These are phyloP conservation scores for Tichodroma muraria DNA, from an alignment of 2,113 vertebrate species.

Conservation along the genomic window DNA sequence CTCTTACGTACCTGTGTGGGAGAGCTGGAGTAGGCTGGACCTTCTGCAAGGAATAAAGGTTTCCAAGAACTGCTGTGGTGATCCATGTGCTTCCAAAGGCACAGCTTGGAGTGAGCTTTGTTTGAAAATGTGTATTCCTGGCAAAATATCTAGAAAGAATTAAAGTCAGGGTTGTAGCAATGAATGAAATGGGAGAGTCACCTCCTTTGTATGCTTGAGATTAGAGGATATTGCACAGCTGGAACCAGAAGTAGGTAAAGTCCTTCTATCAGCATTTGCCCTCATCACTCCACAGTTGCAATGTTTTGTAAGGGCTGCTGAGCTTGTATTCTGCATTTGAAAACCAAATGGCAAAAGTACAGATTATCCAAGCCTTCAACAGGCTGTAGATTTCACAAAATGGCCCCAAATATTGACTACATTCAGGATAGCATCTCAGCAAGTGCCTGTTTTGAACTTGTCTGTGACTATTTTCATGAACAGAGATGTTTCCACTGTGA, in stretches of 20 bases:
- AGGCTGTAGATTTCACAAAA: not conserved
- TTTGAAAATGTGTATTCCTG: not conserved
- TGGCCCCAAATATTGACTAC: not conserved
- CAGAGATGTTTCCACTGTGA: not conserved
- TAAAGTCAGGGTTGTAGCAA: not conserved
- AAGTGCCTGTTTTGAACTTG: not conserved
- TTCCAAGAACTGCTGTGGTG: not conserved
- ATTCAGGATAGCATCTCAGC: not conserved
- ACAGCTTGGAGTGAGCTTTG: not conserved
- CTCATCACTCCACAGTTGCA: not conserved
- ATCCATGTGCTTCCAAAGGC: not conserved
- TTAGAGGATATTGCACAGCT: not conserved
- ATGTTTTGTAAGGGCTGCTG: not conserved
- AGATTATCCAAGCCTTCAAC: not conserved
- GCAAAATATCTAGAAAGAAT: not conserved
- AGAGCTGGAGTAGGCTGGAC: not conserved
- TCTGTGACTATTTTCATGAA: not conserved
- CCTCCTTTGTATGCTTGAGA: not conserved
- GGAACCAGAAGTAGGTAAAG: not conserved
- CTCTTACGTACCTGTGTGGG: not conserved
- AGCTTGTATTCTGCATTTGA: not conserved
- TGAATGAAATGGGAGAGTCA: not conserved
- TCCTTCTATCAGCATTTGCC: not conserved
- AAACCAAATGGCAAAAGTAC: not conserved
- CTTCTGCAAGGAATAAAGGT: not conserved